Evolutionary conservation across 2,888 invertebrate species (phyloP), one percentile per base, ranked within the genome.

Genomic region (Amblyjoppa fuscipennis): DNA sequence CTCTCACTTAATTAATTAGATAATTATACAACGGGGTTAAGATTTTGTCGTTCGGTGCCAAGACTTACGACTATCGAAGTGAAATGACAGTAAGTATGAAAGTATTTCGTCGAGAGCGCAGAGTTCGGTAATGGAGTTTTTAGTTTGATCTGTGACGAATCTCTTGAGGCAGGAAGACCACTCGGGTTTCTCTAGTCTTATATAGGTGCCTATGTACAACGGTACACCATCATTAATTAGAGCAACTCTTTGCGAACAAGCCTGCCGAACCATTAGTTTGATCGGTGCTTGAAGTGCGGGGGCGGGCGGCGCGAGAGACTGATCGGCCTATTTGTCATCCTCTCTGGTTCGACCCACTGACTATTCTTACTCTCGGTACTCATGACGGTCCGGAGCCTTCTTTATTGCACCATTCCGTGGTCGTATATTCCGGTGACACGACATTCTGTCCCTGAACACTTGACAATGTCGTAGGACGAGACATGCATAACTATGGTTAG

Each of bases 211-310:
- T 9, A 78, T 56, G 69, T 79, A 77, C 76, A 25, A 34, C 56
- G 64, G 56, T 59, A 77, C 59, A 79, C 68, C 28, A 38, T 84
- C 87, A 88, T 88, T 87, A 88, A 88, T 88, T 88, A 87, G 85
- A 87, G 74, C 83, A 82, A 83, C 77, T 79, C 80, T 70, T 69
- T 71, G 71, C 71, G 45, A 76, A 74, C 34, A 70, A 74, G 51
- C 41, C 81, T 69, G 69, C 68, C 73, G 83, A 86, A 86, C 84
- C 74, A 45, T 77, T 86, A 79, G 69, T 70, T 71, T 84, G 81
- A 83, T 86, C 56, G 73, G 49, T 25, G 81, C 59, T 71, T 28
- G 74, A 77, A 77, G 78, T 68, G 79, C 68, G 84, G 81, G 79
- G 79, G 84, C 74, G 84, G 56, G 85, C 84, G 85, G 76, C 82